Evolutionary conservation across 92 coral and sea anemone genomes (phyloP).

Genomic region (Bergia puertoricense): DNA sequence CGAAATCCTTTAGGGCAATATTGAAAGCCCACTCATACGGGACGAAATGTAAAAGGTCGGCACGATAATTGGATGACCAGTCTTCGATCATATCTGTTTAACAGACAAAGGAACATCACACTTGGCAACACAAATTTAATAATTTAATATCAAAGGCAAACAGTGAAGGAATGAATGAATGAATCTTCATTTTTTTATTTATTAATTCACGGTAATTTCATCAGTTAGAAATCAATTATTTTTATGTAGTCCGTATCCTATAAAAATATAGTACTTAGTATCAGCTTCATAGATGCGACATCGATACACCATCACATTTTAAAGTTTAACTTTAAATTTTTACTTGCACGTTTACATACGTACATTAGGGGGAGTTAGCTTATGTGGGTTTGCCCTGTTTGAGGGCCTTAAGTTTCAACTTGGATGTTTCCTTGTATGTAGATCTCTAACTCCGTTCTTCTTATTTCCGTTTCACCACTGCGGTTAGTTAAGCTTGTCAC

Average conservation of each 20-base stretch:
- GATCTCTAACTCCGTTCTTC: background rate
- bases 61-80: constrained; percentile 88
- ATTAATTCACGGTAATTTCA: no score
- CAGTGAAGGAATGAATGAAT: no score
- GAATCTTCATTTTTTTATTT: no score
- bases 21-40: constrained; percentile 98
- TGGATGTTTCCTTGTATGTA: background rate
- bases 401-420: background rate
- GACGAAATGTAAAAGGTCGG: constrained; percentile 90
- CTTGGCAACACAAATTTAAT: background rate
- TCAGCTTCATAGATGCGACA: background rate
- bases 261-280: background rate
- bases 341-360: no score
- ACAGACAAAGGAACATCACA: background rate
- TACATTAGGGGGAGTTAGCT: background rate
- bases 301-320: no score
- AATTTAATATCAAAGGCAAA: background rate
- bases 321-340: no score
- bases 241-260: background rate
- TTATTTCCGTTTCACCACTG: background rate
- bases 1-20: constrained; percentile 88
- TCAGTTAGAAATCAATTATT: no score
- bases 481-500: background rate
- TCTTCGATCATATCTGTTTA: constrained; percentile 82
- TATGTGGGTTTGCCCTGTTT: background rate